These are phyloP conservation scores for Poecile atricapillus DNA, from an alignment of 2,113 vertebrate species.

Conservation along the genomic window DNA sequence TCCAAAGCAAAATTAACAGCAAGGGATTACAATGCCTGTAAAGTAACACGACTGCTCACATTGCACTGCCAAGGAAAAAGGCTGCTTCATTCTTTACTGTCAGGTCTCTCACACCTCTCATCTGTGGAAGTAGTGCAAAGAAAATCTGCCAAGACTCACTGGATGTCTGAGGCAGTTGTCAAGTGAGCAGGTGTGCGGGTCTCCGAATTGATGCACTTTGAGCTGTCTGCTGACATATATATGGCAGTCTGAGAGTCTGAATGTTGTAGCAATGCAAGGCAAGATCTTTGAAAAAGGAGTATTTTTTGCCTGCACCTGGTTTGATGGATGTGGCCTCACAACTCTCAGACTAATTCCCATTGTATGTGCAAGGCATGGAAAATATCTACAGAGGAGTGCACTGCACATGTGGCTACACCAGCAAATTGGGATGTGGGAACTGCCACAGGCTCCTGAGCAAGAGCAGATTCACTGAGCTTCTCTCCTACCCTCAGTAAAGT, in stretches of 20 bases:
- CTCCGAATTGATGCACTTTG: background rate
- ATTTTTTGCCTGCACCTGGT: background rate
- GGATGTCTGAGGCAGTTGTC: background rate
- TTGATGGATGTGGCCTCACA: background rate
- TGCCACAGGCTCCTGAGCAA: background rate
- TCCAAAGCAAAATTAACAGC: background rate
- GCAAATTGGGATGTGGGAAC: background rate
- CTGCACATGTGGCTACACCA: rapidly evolving
- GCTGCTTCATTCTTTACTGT: background rate
- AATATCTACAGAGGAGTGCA: background rate
- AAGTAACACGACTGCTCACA: background rate
- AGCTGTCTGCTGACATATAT: background rate
- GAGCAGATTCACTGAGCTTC: background rate
- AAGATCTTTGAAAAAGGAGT: background rate
- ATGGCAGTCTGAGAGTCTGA: background rate
- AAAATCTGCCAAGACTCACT: background rate
- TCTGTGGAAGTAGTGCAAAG: background rate
- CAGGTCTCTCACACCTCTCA: background rate
- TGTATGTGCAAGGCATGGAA: background rate
- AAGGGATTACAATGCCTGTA: background rate
- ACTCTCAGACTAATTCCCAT: background rate
- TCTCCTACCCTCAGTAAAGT: background rate
- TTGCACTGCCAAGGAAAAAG: background rate
- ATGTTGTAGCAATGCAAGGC: background rate
- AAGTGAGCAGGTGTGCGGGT: rapidly evolving